Evolutionary conservation across 1,140 invertebrate genomes (phyloP), one percentile per base, ranked within the genome.

Genomic region (Papilio helenus): DNA sequence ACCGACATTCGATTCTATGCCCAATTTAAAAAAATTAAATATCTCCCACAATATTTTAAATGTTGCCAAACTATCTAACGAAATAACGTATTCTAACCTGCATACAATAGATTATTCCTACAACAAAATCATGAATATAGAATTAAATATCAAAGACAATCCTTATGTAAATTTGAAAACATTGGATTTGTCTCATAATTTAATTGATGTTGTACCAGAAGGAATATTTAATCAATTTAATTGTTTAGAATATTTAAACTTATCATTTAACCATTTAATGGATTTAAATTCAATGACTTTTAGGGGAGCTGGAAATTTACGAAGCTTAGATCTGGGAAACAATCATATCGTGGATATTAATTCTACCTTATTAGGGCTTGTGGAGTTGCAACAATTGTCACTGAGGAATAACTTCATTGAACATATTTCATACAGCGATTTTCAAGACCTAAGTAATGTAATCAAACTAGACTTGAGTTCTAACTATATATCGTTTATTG

Each of bases 261-360:
- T 92, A 51, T 89, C 89, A 23, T 76, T 87, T 42, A 90, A 92
- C 80, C 81, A 81, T 18, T 86, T 92, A 18, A 79, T 81, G 34
- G 42, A 29, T 10, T 42, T 91, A 55, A 80, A 68, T 51, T 58
- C 61, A 18, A 74, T 82, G 16, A 83, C 83, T 34, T 90, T 90
- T 76, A 87, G 88, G 80, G 89, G 89, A n/a, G 42, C 85, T 55
- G 81, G 79, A 72, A 84, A 81, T 51, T 78, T 91, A 46, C 73
- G 77, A 46, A 74, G 76, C 29, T 81, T 91, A 46, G 80, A 87
- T 73, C 44, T 89, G 1, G 84, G 85, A 1, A 61, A 85, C 46
- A 91, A 91, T 61, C 81, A 85, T 51, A 58, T 91, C 29, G 71
- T 72, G 18, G 85, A 86, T 65, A 82, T 90, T 20, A 86, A 87